Evolutionary conservation across 2,888 invertebrate species (phyloP).

Genomic region (Rhyacophila evoluta): DNA sequence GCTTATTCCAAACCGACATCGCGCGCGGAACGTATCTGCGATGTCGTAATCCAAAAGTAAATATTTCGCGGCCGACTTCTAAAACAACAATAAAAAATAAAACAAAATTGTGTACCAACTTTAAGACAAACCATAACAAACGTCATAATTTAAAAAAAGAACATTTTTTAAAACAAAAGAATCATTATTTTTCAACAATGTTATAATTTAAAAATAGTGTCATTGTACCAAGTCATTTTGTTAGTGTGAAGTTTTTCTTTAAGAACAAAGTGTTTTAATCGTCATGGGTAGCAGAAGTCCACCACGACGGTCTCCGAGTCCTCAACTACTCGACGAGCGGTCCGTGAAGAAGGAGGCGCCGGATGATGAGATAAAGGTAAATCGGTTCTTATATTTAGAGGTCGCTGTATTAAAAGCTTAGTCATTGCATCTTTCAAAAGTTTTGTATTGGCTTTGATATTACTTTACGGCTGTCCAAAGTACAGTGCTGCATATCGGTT

Average conservation of each 20-base stretch:
- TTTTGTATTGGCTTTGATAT: background rate
- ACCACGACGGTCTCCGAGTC: conserved; percentile 57
- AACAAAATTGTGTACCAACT: background rate
- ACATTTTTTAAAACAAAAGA: too few relatives aligned
- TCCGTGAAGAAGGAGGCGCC: conserved; percentile 77
- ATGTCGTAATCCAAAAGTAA: background rate
- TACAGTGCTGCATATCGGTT: too few relatives aligned
- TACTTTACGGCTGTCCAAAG: too few relatives aligned
- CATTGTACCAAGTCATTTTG: background rate
- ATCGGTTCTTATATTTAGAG: background rate
- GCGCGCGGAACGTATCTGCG: background rate
- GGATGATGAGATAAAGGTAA: conserved; percentile 83
- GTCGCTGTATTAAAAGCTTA: conserved; percentile 4
- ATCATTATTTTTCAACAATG: too few relatives aligned
- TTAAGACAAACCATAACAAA: too few relatives aligned
- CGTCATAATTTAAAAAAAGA: too few relatives aligned
- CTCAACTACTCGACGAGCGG: conserved; percentile 62
- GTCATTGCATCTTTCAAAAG: background rate
- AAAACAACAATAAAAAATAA: background rate
- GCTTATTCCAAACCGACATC: background rate
- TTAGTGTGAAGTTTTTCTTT: conserved; percentile 1
- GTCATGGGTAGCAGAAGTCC: conserved; percentile 55
- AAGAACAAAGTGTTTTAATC: background rate
- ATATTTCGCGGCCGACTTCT: background rate
- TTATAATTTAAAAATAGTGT: background rate